Percentiles rank a stretch among this genome's conserved stretches.
Conservation (phyloP, 2,888 invertebrate genomes). For the Eulithis testata region DNA sequence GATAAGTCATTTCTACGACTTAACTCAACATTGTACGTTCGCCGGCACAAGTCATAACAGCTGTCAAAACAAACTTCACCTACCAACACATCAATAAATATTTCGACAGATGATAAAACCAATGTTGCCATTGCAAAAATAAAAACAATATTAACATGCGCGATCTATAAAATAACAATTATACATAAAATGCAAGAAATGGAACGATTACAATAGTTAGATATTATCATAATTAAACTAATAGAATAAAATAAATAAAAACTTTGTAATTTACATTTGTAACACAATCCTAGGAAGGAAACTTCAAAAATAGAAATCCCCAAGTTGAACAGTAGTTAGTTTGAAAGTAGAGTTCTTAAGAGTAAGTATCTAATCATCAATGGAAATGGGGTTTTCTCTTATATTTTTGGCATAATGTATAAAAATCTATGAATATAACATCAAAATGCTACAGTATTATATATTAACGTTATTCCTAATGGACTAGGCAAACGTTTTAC, state of each 20-base stretch:
- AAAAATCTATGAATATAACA: slow-evolving; percentile 48
- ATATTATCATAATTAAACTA: slow-evolving; percentile 56
- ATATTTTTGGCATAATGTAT: slow-evolving; percentile 41
- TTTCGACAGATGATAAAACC: slow-evolving; percentile 41
- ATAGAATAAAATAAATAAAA: slow-evolving; percentile 72
- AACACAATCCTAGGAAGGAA: slow-evolving; percentile 79
- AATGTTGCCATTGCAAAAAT: slow-evolving; percentile 42
- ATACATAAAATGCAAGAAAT: slow-evolving; percentile 80
- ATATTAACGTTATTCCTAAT: slow-evolving; percentile 52
- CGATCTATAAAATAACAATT: slow-evolving; percentile 78
- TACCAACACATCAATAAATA: slow-evolving; percentile 32
- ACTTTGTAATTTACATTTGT: slow-evolving; percentile 63
- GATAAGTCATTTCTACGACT: slow-evolving; percentile 58
- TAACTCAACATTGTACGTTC: slow-evolving; percentile 58
- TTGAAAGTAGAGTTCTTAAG: slow-evolving; percentile 15
- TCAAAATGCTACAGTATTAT: slow-evolving; percentile 49
- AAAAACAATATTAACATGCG: slow-evolving; percentile 74
- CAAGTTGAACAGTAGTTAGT: slow-evolving; percentile 18
- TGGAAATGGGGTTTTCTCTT: slow-evolving; percentile 31
- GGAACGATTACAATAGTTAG: slow-evolving; percentile 72
- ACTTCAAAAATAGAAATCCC: slow-evolving; percentile 40
- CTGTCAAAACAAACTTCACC: slow-evolving; percentile 42
- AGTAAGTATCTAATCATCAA: slow-evolving; percentile 14
- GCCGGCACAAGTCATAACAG: slow-evolving; percentile 39
- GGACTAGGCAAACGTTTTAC: slow-evolving; percentile 55